Conservation (phyloP, 2,888 invertebrate species). For the Lampropteryx suffumata region DNA sequence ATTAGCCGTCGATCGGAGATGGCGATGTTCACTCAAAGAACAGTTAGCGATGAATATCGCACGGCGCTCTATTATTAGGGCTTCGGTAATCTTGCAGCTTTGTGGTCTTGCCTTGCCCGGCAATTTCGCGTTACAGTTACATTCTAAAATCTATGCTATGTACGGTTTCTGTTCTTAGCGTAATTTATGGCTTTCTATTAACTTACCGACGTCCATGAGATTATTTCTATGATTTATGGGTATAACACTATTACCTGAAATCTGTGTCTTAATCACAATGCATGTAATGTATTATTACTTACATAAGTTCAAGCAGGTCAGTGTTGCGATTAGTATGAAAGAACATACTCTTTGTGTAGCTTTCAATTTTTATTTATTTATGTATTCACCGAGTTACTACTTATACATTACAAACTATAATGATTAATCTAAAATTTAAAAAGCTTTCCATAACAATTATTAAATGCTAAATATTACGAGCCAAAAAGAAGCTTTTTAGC, state of each 20-base stretch:
- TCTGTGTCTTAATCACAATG: background rate
- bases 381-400: too few relatives aligned
- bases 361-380: too few relatives aligned
- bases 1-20: conserved; percentile 53
- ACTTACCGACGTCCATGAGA: conserved; percentile 24
- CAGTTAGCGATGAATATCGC: conserved; percentile 73
- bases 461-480: background rate
- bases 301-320: background rate
- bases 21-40: conserved; percentile 65
- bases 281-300: too few relatives aligned
- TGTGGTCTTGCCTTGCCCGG: conserved; percentile 46
- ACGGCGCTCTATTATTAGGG: conserved; percentile 64
- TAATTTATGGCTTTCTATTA: conserved; percentile 28
- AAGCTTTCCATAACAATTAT: too few relatives aligned
- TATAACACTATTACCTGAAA: conserved; percentile 4
- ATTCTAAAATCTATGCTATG: conserved; percentile 40
- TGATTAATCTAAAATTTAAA: too few relatives aligned
- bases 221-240: conserved; percentile 24
- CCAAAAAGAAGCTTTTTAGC: conserved; percentile 33
- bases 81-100: conserved; percentile 49
- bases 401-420: too few relatives aligned
- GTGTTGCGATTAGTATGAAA: too few relatives aligned
- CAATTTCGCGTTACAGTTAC: conserved; percentile 63
- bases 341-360: too few relatives aligned
- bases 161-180: conserved; percentile 30